Evolutionary conservation across 1,140 invertebrate species (phyloP), one percentile per base, ranked within the genome.

Genomic region (Pseudomyrmex cubaensis): DNA sequence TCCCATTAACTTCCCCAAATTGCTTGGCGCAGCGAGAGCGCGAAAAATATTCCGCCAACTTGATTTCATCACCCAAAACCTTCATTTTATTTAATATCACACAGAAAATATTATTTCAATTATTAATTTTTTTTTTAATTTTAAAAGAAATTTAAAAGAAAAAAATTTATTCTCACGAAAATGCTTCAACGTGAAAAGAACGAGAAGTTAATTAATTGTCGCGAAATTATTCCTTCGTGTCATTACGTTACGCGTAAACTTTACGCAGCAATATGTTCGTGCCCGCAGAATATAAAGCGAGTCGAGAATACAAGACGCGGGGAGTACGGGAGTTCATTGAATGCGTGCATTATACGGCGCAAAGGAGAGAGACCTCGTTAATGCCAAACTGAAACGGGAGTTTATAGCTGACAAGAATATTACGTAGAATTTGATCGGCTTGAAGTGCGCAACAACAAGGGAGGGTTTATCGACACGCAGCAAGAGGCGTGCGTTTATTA

Each of bases 341-440:
- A 91, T 92, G 86, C 85, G 75, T 70, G 84, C 87, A 89, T 90
- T 91, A 87, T 35, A 35, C 91, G 83, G 89, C 85, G 83, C 72
- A 66, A 83, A 85, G 77, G 84, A 84, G 86, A 72, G 73, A 52
- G 35, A 85, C 64, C 87, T 92, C 90, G 90, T 92, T 91, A 91
- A 88, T 84, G 83, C 75, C 62, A 75, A 54, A 85, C 86, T 87
- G 69, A 89, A 91, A 87, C 67, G 86, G 80, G 85, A 75, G 83
- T 87, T 92, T 90, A 91, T 90, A 83, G 74, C 83, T 85, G 10
- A 82, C 67, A 63, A 66, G 69, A 48, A 86, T 78, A 86, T 86
- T 88, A 87, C 84, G 75, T 50, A 66, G 48, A 73, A 75, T 78
- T 78, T 50, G 66, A 54, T 2, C 10, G 22, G 2, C 50, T 63